These are phyloP conservation scores for Bolinopsis microptera DNA, from an alignment of 37 sponge, comb jelly and placozoan species.

Conservation along the genomic window DNA sequence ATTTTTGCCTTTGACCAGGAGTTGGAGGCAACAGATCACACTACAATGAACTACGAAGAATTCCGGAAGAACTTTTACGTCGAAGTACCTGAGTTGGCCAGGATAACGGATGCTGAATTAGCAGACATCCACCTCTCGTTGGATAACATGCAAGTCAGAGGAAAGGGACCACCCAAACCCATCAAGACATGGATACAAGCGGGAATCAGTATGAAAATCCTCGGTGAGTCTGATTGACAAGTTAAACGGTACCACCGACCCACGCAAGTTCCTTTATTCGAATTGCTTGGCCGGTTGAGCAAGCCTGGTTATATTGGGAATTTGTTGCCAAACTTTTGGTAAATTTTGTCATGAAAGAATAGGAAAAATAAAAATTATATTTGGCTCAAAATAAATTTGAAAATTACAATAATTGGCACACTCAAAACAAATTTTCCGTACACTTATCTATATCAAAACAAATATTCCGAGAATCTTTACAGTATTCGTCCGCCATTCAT, in stretches of 20 bases:
- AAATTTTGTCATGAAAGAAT: no score
- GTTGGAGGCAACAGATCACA: constrained; percentile 84
- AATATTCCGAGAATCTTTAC: no score
- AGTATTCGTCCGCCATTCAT: no score
- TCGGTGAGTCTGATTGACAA: constrained; percentile 28
- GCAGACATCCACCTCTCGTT: constrained; percentile 70
- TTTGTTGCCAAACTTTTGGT: no score
- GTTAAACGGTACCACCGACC: neutral
- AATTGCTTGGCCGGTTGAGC: neutral
- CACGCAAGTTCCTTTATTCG: neutral
- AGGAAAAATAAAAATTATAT: no score
- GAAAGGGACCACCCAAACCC: constrained; percentile 95
- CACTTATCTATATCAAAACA: no score
- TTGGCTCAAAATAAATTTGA: no score
- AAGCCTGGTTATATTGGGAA: constrained; percentile 78
- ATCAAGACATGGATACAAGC: constrained; percentile 93
- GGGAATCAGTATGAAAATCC: constrained; percentile 75
- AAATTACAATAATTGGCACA: no score
- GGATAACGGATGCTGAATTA: constrained; percentile 89
- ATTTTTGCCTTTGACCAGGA: no score
- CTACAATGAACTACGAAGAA: constrained; percentile 73
- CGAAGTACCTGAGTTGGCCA: constrained; percentile 94
- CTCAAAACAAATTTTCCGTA: no score
- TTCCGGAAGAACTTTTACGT: constrained; percentile 93
- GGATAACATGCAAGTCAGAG: constrained; percentile 87